These are phyloP conservation scores for Penaeus vannamei DNA, from an alignment of 1,140 invertebrate genomes.

Conservation along the genomic window DNA sequence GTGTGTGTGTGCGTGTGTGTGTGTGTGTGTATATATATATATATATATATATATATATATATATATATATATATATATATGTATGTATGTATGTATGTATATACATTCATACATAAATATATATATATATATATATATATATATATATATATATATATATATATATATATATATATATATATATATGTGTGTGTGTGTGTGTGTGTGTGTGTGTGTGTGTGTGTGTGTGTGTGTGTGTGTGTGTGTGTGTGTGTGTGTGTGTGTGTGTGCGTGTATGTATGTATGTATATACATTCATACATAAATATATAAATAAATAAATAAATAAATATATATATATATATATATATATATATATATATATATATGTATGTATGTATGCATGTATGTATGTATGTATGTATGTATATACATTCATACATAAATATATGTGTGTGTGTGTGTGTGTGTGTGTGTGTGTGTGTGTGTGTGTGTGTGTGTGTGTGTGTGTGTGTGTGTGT, in stretches of 20 bases:
- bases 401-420: neutral
- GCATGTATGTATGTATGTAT: neutral
- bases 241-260: too few species aligned
- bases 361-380: neutral
- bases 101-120: slow-evolving; percentile 16
- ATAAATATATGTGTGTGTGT: too few species aligned
- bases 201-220: neutral
- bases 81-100: slow-evolving; percentile 31
- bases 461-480: neutral
- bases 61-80: slow-evolving; percentile 34
- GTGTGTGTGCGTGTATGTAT: neutral
- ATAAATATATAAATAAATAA: neutral
- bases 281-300: neutral
- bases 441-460: slow-evolving; percentile 22
- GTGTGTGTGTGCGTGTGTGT: neutral
- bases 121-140: slow-evolving; percentile 1
- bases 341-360: neutral
- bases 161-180: neutral
- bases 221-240: neutral
- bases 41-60: slow-evolving; percentile 5
- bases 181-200: neutral
- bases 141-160: neutral
- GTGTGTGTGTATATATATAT: slow-evolving; percentile 36
- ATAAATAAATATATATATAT: neutral
- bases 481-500: neutral